Evolutionary conservation across 2,888 invertebrate genomes (phyloP).

Genomic region (Troglohyphantes excavatus): DNA sequence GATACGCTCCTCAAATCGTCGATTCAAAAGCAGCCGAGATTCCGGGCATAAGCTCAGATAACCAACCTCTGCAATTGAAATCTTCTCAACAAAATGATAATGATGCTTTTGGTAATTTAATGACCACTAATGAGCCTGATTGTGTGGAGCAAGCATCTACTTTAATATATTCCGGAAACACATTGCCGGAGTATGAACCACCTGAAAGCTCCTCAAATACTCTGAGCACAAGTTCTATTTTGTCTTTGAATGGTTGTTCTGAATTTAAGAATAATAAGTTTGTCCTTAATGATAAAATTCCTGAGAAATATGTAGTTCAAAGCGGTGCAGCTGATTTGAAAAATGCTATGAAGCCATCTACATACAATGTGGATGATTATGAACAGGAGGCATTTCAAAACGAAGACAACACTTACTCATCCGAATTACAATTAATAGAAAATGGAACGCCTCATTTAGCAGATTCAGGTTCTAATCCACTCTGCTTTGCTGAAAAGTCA

Average conservation of each 20-base stretch:
- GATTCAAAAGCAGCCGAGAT: neutral
- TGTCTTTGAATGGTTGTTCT: neutral
- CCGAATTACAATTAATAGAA: neutral
- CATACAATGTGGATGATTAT: neutral
- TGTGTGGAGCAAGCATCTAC: neutral
- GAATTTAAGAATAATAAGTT: neutral
- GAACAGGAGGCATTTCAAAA: neutral
- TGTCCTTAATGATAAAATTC: neutral
- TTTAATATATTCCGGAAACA: neutral
- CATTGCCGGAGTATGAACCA: neutral
- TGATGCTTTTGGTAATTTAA: too few species aligned
- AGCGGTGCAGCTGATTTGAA: neutral
- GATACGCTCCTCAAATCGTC: conserved; percentile 76
- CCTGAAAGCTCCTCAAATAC: neutral
- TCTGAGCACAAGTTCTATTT: neutral
- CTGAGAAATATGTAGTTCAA: neutral
- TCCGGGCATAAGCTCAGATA: neutral
- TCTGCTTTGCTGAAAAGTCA: neutral
- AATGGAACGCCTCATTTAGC: neutral
- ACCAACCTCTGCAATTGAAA: neutral
- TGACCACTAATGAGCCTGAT: neutral
- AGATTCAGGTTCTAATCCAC: neutral
- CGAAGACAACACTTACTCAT: neutral
- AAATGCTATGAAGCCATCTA: neutral
- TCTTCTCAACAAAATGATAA: neutral